phyloP scores from a whole-genome alignment of 2,888 invertebrate genomes.

The Acleris cristana region DNA sequence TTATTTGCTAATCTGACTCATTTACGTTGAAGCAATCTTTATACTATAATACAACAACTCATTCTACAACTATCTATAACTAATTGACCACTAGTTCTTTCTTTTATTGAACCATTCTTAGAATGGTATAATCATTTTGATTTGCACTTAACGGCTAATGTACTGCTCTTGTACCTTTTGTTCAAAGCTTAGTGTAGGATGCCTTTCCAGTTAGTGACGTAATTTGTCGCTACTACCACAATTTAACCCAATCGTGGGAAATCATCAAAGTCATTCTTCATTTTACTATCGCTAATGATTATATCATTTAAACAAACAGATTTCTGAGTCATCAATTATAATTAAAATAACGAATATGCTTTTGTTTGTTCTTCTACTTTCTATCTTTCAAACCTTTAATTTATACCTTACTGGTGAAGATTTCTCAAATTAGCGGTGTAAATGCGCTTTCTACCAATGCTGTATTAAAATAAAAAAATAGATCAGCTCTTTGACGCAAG shows the following conservation, averaged over 20 bases:
- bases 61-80: no score
- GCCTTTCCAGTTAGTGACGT: constrained; percentile 25
- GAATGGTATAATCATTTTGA: background rate
- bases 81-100: no score
- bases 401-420: constrained; percentile 7
- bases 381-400: constrained; percentile 23
- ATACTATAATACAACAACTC: no score
- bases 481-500: background rate
- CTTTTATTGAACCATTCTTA: background rate
- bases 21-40: no score
- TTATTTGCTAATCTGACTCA: no score
- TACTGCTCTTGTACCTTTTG: constrained; percentile 18
- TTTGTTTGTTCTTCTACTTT: constrained; percentile 28
- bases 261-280: constrained; percentile 25
- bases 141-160: constrained; percentile 8
- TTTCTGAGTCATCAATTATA: constrained; percentile 34
- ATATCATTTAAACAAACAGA: constrained; percentile 29
- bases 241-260: constrained; percentile 32
- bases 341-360: constrained; percentile 28
- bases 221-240: constrained; percentile 23
- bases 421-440: background rate
- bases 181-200: constrained; percentile 18
- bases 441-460: background rate
- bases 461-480: constrained; percentile 1
- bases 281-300: constrained; percentile 20